phyloP scores from a whole-genome alignment of 2,888 invertebrate genomes.

The Lysandra bellargus region DNA sequence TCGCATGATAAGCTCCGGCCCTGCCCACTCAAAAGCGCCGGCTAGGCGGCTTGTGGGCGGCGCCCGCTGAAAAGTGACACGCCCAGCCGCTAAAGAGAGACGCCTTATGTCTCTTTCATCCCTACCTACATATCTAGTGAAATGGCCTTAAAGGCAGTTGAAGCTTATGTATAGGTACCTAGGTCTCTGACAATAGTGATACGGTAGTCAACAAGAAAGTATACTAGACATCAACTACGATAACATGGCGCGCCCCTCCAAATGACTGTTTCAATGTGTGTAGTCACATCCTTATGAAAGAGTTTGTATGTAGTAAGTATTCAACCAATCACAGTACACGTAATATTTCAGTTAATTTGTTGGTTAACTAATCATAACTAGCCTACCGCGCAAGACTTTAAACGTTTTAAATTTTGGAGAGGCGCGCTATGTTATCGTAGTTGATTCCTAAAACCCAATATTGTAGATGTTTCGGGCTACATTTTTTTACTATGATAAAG shows the following conservation, averaged over 20 bases:
- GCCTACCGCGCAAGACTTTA: too few relatives aligned
- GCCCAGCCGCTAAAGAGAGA: conserved; percentile 76
- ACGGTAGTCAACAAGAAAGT: neutral
- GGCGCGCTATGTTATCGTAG: too few relatives aligned
- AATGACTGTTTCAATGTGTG: too few relatives aligned
- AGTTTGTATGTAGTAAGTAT: too few relatives aligned
- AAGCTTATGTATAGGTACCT: neutral
- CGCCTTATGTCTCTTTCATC: conserved; percentile 44
- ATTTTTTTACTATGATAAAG: too few relatives aligned
- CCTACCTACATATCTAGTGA: neutral
- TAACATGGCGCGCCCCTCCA: too few relatives aligned
- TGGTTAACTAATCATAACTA: too few relatives aligned
- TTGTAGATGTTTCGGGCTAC: neutral
- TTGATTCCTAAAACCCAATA: neutral
- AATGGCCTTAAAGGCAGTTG: neutral
- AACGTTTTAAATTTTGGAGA: too few relatives aligned
- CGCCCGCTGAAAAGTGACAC: conserved; percentile 71
- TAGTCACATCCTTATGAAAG: too few relatives aligned
- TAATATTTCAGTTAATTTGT: too few relatives aligned
- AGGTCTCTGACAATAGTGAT: neutral
- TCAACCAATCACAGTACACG: too few relatives aligned
- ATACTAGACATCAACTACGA: too few relatives aligned
- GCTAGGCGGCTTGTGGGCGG: conserved; percentile 59
- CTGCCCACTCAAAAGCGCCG: conserved; percentile 65
- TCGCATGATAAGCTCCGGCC: conserved; percentile 64